phyloP scores from a whole-genome alignment of 2,888 invertebrate species.

The Erannis defoliaria region DNA sequence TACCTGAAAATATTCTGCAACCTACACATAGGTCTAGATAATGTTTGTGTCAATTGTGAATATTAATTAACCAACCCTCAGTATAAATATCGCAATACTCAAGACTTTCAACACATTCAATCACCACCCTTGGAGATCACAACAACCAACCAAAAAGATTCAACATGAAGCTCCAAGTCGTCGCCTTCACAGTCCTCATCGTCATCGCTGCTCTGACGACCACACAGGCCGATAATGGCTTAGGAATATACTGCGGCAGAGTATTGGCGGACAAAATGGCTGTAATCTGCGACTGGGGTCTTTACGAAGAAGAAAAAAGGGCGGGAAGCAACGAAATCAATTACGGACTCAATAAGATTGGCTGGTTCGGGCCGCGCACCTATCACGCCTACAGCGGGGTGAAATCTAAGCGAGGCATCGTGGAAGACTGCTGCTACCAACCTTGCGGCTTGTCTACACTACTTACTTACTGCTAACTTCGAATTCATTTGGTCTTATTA shows the following conservation, averaged over 20 bases:
- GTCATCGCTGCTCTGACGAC: slow-evolving; percentile 13
- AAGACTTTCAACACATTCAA: slow-evolving; percentile 27
- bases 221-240: slow-evolving; percentile 5
- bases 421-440: slow-evolving; percentile 37
- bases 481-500: background rate
- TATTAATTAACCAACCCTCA: slow-evolving; percentile 31
- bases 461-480: slow-evolving; percentile 32
- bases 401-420: slow-evolving; percentile 36
- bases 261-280: slow-evolving; percentile 32
- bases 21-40: slow-evolving; percentile 26
- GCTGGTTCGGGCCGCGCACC: slow-evolving; percentile 33
- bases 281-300: slow-evolving; percentile 15
- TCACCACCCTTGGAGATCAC: slow-evolving; percentile 9
- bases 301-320: slow-evolving; percentile 26
- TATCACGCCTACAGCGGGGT: slow-evolving; percentile 29
- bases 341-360: slow-evolving; percentile 11
- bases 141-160: slow-evolving; percentile 10
- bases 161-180: slow-evolving; percentile 35
- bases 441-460: slow-evolving; percentile 19
- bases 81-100: slow-evolving; percentile 34
- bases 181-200: slow-evolving; percentile 14
- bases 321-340: slow-evolving; percentile 27
- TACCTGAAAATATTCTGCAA: slow-evolving; percentile 19
- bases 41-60: slow-evolving; percentile 25
- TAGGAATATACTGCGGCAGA: slow-evolving; percentile 37